phyloP scores from a whole-genome alignment of 2,888 invertebrate species.

The Perdita meconis region DNA sequence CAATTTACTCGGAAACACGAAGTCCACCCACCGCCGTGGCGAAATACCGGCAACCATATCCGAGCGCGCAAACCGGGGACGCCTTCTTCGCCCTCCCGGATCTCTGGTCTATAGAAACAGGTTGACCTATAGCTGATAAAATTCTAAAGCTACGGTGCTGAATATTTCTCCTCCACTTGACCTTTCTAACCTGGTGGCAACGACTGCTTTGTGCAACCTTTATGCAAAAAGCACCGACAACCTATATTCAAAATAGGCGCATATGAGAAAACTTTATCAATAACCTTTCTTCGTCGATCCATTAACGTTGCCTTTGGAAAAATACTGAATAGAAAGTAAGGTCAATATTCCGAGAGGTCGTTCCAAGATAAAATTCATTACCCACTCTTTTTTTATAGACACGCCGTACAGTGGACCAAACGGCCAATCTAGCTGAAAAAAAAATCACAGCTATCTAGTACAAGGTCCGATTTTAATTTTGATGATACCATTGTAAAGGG shows the following conservation, averaged over 20 bases:
- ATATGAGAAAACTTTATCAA: conserved; percentile 58
- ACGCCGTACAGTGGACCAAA: too few relatives aligned
- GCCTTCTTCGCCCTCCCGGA: conserved; percentile 58
- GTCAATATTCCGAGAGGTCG: too few relatives aligned
- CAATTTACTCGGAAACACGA: conserved; percentile 77
- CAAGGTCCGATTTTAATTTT: too few relatives aligned
- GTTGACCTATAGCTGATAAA: conserved; percentile 67
- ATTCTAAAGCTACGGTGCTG: conserved; percentile 62
- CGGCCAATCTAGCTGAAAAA: too few relatives aligned
- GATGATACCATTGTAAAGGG: too few relatives aligned
- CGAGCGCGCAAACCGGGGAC: conserved; percentile 76
- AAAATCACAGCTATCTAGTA: too few relatives aligned
- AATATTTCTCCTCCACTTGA: conserved; percentile 66
- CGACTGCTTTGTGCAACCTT: conserved; percentile 40
- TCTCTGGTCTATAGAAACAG: conserved; percentile 42
- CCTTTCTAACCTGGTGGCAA: conserved; percentile 35
- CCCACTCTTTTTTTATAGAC: too few relatives aligned
- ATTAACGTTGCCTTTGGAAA: conserved; percentile 34
- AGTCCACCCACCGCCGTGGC: conserved; percentile 77
- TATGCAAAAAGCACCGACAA: conserved; percentile 33
- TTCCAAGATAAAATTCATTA: too few relatives aligned
- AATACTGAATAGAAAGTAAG: background rate
- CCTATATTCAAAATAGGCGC: conserved; percentile 46
- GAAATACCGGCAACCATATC: conserved; percentile 80
- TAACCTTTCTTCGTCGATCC: conserved; percentile 40